Conservation (phyloP, 2,113 vertebrate species). For the Panthera tigris region DNA sequence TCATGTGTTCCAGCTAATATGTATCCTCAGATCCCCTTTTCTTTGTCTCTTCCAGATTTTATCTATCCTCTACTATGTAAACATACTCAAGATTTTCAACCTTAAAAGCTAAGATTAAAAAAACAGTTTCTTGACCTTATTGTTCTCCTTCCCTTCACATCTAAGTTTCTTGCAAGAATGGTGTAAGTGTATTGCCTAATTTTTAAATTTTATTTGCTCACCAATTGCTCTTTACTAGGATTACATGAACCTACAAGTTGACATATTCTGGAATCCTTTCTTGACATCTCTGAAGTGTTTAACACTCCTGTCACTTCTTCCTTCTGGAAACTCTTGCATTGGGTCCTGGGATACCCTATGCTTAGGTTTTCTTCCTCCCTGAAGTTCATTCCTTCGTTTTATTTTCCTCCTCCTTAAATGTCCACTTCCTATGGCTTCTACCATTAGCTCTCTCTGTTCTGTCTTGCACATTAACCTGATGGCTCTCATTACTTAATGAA, state of each 20-base stretch:
- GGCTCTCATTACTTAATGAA: background rate
- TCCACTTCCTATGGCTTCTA: background rate
- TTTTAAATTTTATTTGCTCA: background rate
- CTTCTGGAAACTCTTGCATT: background rate
- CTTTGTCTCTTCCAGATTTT: background rate
- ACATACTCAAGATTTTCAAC: conserved; percentile 3
- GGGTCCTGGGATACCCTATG: background rate
- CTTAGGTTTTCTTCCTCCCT: background rate
- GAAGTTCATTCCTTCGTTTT: background rate
- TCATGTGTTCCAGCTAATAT: background rate
- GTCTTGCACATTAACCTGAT: background rate
- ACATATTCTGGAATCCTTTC: background rate
- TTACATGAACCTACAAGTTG: background rate
- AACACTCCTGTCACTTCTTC: background rate
- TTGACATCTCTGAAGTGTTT: background rate
- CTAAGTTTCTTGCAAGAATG: background rate
- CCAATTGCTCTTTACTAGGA: background rate
- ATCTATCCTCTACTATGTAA: background rate
- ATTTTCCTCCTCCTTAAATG: background rate
- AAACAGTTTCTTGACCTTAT: background rate
- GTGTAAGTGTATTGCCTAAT: background rate
- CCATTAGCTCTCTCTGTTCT: background rate
- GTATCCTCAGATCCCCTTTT: background rate
- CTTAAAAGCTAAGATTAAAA: background rate
- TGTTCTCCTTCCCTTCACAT: background rate